Evolutionary conservation across 2,113 vertebrate genomes (phyloP), one percentile per base, ranked within the genome.

Genomic region (Regulus satrapa): DNA sequence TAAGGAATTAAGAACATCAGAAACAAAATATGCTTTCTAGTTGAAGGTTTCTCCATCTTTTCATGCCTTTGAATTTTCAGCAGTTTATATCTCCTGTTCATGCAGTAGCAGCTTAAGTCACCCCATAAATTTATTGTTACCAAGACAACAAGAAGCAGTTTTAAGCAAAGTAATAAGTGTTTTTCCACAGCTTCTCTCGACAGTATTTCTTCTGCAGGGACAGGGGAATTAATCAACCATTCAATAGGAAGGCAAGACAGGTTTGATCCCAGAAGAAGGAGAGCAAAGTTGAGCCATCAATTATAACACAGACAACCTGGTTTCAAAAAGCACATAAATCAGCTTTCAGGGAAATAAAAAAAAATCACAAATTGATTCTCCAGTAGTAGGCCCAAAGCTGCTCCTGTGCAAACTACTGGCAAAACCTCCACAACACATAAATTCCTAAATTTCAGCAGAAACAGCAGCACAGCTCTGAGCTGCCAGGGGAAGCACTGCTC

Each of bases 101-200:
- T 43, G 80, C 93, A 81, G 89, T 21, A 95, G 85, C 82, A 64
- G 95, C 77, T 82, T 26, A 87, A 85, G 66, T 74, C 91, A 93
- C 49, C 80, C 91, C 91, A 84, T 92, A 92, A 86, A 92, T 95
- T 86, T 78, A 75, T 80, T 67, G 94, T 94, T 96, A 85, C 96
- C 94, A 94, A 85, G 95, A 88, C 95, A 95, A 96, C 95, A 82
- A 95, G 92, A 56, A 94, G 89, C 74, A 85, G 89, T 54, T 93
- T 94, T 90, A 94, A 88, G 91, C 82, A 77, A 78, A 94, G 90
- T 43, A 94, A 10, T 80, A 86, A 74, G 76, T 36, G 48, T 52
- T 92, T 83, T 92, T 92, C 82, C 80, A 86, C 45, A 85, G 80
- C 84, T 85, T n/a, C 45, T 64, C 81, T 72, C 6, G 0, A 36